Conservation (phyloP, 2,888 invertebrate species). For the Leptopterna dolabrata region DNA sequence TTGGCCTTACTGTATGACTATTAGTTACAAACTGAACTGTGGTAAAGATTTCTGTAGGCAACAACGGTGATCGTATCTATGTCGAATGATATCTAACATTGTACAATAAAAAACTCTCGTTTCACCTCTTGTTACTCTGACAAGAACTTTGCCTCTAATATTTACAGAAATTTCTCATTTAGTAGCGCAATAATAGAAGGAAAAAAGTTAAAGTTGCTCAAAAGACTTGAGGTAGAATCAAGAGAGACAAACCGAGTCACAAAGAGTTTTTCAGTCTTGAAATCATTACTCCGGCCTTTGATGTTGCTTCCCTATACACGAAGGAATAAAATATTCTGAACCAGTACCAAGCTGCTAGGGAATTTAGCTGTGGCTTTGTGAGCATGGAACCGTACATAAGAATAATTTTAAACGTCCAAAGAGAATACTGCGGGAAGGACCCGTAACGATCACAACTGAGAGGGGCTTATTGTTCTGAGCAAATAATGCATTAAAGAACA, state of each 20-base stretch:
- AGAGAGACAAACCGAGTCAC: not conserved
- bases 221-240: not conserved
- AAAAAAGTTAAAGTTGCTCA: not conserved
- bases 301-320: not conserved
- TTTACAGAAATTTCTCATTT: not conserved
- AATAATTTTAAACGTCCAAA: conserved; percentile 33
- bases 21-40: too few relatives aligned
- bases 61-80: too few relatives aligned
- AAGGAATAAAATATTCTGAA: conserved; percentile 3
- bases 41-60: too few relatives aligned
- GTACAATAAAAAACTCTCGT: too few relatives aligned
- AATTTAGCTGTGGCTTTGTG: conserved; percentile 29
- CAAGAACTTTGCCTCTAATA: not conserved
- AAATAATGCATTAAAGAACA: conserved; percentile 33
- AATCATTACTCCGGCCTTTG: not conserved
- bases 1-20: too few relatives aligned
- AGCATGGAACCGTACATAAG: not conserved
- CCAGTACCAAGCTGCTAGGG: not conserved
- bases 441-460: conserved; percentile 23
- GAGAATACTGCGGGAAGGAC: not conserved
- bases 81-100: too few relatives aligned
- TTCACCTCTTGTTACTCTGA: too few relatives aligned
- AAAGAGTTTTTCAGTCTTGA: conserved; percentile 3
- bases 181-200: not conserved
- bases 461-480: conserved; percentile 13